Percentiles rank a stretch among this genome's conserved stretches.
Evolutionary conservation across 2,888 invertebrate species (phyloP).

Genomic region (Carcina quercana): DNA sequence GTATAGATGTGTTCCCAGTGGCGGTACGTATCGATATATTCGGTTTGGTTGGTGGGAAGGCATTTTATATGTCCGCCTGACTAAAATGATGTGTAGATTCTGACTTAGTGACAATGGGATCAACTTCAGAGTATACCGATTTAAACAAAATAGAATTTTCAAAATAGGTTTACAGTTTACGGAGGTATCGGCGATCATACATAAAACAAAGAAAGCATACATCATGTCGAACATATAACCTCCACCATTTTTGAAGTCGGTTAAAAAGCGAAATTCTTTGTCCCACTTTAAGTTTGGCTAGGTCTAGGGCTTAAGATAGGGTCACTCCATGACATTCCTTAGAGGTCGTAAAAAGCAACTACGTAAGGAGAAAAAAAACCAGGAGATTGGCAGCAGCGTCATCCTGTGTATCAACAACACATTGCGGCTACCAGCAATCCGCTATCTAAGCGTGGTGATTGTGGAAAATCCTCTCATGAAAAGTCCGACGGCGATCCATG

Average conservation of each 20-base stretch:
- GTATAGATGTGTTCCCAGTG: too few species aligned
- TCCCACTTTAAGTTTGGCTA: not conserved
- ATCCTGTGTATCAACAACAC: too few species aligned
- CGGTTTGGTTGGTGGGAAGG: not conserved
- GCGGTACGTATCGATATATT: conserved; percentile 11
- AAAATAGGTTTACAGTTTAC: not conserved
- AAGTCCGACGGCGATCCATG: too few species aligned
- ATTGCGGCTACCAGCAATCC: too few species aligned
- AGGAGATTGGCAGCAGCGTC: too few species aligned
- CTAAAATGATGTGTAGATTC: too few species aligned
- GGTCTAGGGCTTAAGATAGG: not conserved
- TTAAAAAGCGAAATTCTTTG: not conserved
- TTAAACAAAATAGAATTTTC: not conserved
- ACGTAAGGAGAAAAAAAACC: too few species aligned
- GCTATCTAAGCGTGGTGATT: too few species aligned
- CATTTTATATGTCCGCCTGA: not conserved
- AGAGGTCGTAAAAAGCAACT: too few species aligned
- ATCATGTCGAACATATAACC: too few species aligned
- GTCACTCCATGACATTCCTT: too few species aligned
- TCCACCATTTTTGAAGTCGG: not conserved
- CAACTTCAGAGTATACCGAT: not conserved
- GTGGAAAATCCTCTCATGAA: too few species aligned
- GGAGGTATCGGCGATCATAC: not conserved
- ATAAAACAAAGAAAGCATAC: not conserved
- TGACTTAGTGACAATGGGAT: not conserved